Evolutionary conservation across 2,797 vertebrate species (phyloP).

Genomic region (Phrynocephalus guinanensis): DNA sequence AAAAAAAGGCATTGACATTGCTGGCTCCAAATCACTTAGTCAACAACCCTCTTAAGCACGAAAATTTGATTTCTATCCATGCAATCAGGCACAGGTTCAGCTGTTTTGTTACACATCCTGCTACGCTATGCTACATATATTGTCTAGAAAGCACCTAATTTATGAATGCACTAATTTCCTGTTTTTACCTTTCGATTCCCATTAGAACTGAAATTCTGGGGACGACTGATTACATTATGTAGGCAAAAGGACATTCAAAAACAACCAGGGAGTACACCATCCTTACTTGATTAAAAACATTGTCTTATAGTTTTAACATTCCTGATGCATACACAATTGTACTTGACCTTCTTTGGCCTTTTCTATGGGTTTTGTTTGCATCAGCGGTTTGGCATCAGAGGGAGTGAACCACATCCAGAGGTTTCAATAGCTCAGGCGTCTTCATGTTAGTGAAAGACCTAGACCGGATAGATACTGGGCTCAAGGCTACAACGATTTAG

Average conservation of each 20-base stretch:
- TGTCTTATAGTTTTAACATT: not conserved
- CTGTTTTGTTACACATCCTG: not conserved
- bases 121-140: conserved; percentile 26
- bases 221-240: conserved; percentile 43
- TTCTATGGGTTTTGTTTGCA: not conserved
- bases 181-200: conserved; percentile 24
- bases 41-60: conserved; percentile 20
- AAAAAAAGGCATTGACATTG: conserved; percentile 37
- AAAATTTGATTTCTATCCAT: not conserved
- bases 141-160: not conserved
- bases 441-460: not conserved
- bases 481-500: not conserved
- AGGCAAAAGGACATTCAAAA: not conserved
- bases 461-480: not conserved
- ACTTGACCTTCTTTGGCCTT: not conserved
- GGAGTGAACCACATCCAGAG: not conserved
- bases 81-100: conserved; percentile 38
- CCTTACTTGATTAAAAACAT: not conserved
- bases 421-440: not conserved
- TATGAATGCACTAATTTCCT: conserved; percentile 25
- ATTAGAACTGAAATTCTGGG: not conserved
- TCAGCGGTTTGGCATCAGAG: not conserved
- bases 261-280: conserved; percentile 28
- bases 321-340: not conserved
- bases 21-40: conserved; percentile 26